These are phyloP conservation scores for Nephrotoma flavescens DNA, from an alignment of 2,888 invertebrate genomes.

Conservation along the genomic window DNA sequence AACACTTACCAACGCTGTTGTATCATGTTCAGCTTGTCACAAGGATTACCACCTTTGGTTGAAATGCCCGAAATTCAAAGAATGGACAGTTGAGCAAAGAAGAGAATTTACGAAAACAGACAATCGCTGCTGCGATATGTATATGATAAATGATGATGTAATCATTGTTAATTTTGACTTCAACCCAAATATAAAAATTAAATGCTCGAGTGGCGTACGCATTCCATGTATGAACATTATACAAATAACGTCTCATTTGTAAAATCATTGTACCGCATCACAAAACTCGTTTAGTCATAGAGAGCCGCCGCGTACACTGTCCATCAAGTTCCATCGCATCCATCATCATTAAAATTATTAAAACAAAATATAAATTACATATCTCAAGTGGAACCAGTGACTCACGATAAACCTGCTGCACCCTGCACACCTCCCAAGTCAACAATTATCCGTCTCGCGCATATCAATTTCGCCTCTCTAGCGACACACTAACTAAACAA, in stretches of 20 bases:
- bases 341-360: neutral
- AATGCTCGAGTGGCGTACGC: too few species aligned
- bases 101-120: too few species aligned
- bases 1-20: too few species aligned
- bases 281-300: neutral
- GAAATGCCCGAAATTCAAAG: too few species aligned
- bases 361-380: neutral
- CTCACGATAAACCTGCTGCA: neutral
- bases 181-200: too few species aligned
- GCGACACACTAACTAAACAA: neutral
- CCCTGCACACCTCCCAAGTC: neutral
- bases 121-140: too few species aligned
- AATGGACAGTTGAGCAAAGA: too few species aligned
- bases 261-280: neutral
- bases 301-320: neutral
- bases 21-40: too few species aligned
- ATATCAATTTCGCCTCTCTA: neutral
- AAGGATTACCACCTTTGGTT: too few species aligned
- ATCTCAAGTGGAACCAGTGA: neutral
- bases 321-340: neutral
- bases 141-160: too few species aligned
- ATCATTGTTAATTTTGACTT: too few species aligned
- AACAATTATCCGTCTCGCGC: neutral
- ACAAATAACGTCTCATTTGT: neutral
- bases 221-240: too few species aligned